Base-by-base conservation (phyloP, 1,140 invertebrate genomes). In the Panagrolaimus sp. region DNA sequence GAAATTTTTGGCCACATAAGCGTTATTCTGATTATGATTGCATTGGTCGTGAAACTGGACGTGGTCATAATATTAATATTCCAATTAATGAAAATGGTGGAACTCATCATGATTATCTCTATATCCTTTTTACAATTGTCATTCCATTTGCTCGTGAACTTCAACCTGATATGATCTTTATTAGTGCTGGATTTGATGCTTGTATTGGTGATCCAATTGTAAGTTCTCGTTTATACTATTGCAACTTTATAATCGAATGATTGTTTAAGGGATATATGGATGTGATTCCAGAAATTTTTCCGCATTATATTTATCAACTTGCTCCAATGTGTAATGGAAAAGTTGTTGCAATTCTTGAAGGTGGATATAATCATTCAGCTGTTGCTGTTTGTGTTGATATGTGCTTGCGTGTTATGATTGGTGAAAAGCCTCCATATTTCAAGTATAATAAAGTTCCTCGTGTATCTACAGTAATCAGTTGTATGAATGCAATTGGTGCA, bases 1-100 rank as follows among this genome's bases (percentile, higher is more conserved):
- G 96, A 58, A 96, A 96, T 85, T 98, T 98, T 86, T 98, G 98
- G 87, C 96, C 96, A 21, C 94, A 95, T 68, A 96, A 94, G 12
- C 94, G 94, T 44, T 21, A 70, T 10, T 70, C 67, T 17, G 46
- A 70, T 52, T 70, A 46, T 38, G 67, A 66, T 28, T 48, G n/a
- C 24, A 70, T 87, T 68, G 95, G 95, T 32, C 86, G 88, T 17
- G 92, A 91, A 62, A 88, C 90, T 75, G 95, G 94, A n/a, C 84
- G 92, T 24, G 95, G 96, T 43, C 95, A 89, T 85, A 98, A 93
- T 84, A 91, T 98, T 2, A 99, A 98, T 86, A 89, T 99, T 63
- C 90, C 94, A 0, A 98, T 94, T 91, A 70, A 70, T 28, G 68
- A 70, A 98, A 86, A 88, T 93, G 73, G 89, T 90, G 62, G 85